Percentiles rank a stretch among this genome's conserved stretches.
These are phyloP conservation scores for Cochlearius cochlearius DNA, from an alignment of 2,113 vertebrate species.

Conservation along the genomic window DNA sequence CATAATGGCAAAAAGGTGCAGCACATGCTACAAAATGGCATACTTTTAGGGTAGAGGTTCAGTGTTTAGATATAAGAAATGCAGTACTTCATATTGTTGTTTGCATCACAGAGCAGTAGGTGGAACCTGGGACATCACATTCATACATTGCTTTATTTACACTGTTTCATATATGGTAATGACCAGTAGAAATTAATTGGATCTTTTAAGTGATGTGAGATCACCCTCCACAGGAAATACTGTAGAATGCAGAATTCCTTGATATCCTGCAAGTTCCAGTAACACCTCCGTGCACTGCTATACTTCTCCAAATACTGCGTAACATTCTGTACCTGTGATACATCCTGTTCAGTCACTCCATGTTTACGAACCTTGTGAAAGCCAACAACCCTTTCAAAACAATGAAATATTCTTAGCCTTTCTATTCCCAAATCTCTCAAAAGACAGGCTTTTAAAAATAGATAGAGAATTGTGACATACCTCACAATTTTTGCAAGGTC, in stretches of 20 bases:
- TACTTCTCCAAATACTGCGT: background rate
- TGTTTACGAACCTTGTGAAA: background rate
- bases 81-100: background rate
- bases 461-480: background rate
- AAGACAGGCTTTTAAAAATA: background rate
- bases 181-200: background rate
- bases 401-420: background rate
- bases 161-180: constrained; percentile 10
- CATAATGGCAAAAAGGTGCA: background rate
- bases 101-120: background rate
- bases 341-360: background rate
- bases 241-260: constrained; percentile 18
- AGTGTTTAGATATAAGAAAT: background rate
- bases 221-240: constrained; percentile 28
- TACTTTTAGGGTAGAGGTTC: background rate
- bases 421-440: background rate
- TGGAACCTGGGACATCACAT: background rate
- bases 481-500: background rate
- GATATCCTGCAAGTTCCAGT: background rate
- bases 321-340: background rate
- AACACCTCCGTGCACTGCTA: background rate
- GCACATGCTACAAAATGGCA: background rate
- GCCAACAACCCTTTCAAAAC: background rate
- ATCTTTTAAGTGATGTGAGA: constrained; percentile 42
- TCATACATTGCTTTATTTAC: background rate